Evolutionary conservation across 2,888 invertebrate genomes (phyloP).

Genomic region (Drosophila anomelani): DNA sequence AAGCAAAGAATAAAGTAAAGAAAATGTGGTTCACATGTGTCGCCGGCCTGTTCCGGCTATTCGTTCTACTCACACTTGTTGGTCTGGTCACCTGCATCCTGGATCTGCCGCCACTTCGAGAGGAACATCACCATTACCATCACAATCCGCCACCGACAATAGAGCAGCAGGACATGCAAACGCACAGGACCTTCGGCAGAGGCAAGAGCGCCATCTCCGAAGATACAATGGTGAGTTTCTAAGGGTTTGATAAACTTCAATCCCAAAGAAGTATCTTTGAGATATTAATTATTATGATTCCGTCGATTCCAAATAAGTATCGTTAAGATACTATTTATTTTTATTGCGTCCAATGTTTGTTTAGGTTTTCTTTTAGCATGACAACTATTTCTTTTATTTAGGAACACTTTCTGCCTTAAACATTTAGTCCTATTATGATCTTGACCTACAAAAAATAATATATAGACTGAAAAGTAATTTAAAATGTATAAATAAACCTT

Average conservation of each 20-base stretch:
- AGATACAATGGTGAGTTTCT: conserved; percentile 58
- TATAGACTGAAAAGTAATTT: too few relatives aligned
- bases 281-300: background rate
- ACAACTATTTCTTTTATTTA: too few relatives aligned
- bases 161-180: conserved; percentile 34
- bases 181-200: conserved; percentile 12
- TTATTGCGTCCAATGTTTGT: too few relatives aligned
- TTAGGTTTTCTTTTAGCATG: too few relatives aligned
- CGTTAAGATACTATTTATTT: too few relatives aligned
- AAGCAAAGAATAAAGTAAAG: conserved; percentile 21
- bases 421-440: background rate
- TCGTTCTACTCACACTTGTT: conserved; percentile 22
- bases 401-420: too few relatives aligned
- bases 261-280: too few relatives aligned
- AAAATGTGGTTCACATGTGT: conserved; percentile 51
- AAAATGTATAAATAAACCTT: too few relatives aligned
- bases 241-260: background rate
- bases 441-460: background rate
- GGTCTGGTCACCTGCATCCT: conserved; percentile 28
- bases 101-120: conserved; percentile 31
- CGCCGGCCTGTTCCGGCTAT: conserved; percentile 8
- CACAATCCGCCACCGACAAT: conserved; percentile 7
- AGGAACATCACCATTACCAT: conserved; percentile 32
- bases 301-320: too few relatives aligned
- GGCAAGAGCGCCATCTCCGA: conserved; percentile 53